Evolutionary conservation across 1,140 invertebrate species (phyloP).

Genomic region (Ctenoplectra terminalis): DNA sequence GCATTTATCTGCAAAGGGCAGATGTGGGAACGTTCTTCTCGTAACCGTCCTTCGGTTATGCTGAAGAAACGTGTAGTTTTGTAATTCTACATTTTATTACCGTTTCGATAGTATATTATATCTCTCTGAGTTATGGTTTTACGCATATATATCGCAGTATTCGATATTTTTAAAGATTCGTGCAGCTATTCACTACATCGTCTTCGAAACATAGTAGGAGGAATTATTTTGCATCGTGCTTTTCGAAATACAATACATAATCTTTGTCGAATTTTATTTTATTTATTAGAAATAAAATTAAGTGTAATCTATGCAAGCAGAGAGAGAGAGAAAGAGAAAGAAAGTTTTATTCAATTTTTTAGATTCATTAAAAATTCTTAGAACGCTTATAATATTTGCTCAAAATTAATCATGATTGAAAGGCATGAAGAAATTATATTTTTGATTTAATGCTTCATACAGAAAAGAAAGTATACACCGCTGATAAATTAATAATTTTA

Average conservation of each 20-base stretch:
- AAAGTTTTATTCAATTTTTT: neutral
- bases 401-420: too few species aligned
- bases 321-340: too few species aligned
- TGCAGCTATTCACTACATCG: neutral
- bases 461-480: too few species aligned
- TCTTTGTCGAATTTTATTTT: slow-evolving; percentile 41
- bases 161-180: slow-evolving; percentile 1
- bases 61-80: neutral
- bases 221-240: slow-evolving; percentile 29
- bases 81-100: neutral
- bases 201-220: neutral
- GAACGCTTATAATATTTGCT: too few species aligned
- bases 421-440: too few species aligned
- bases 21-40: neutral
- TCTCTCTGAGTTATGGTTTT: too few species aligned
- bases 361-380: too few species aligned
- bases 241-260: slow-evolving; percentile 43
- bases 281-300: slow-evolving; percentile 34
- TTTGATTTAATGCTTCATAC: too few species aligned
- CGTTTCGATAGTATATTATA: neutral
- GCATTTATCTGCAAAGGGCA: slow-evolving; percentile 3
- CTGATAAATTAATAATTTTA: too few species aligned
- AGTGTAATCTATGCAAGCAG: neutral
- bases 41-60: neutral
- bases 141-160: neutral